Evolutionary conservation across 2,888 invertebrate species (phyloP).

Genomic region (Brachyopa scutellaris): DNA sequence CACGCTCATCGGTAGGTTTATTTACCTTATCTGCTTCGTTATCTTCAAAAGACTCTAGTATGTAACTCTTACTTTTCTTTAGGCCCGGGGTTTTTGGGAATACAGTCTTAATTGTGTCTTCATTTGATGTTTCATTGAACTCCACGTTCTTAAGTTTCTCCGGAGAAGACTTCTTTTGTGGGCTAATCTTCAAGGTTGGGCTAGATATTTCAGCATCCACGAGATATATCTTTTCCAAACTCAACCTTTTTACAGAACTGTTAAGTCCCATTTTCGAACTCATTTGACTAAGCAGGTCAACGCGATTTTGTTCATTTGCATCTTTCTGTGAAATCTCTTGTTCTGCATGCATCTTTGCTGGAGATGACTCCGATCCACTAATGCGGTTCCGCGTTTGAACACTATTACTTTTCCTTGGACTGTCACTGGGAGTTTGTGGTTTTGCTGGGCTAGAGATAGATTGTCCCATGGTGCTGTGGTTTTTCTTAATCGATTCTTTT

Average conservation of each 20-base stretch:
- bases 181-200: constrained; percentile 15
- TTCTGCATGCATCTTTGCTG: background rate
- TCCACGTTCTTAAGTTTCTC: constrained; percentile 72
- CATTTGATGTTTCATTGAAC: constrained; percentile 71
- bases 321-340: background rate
- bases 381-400: background rate
- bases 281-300: no score
- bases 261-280: no score
- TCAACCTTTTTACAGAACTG: background rate
- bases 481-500: no score
- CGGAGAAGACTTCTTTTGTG: background rate
- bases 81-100: constrained; percentile 77
- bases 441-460: no score
- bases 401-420: background rate
- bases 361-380: background rate
- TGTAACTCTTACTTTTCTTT: constrained; percentile 72
- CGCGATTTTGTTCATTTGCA: background rate
- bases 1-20: background rate
- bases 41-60: constrained; percentile 50
- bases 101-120: constrained; percentile 66
- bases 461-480: no score
- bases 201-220: constrained; percentile 18
- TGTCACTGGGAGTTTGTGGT: no score
- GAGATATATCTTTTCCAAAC: constrained; percentile 9
- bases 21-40: no score